These are phyloP conservation scores for Neogobius melanostomus DNA, from an alignment of 2,113 vertebrate genomes.

Conservation along the genomic window DNA sequence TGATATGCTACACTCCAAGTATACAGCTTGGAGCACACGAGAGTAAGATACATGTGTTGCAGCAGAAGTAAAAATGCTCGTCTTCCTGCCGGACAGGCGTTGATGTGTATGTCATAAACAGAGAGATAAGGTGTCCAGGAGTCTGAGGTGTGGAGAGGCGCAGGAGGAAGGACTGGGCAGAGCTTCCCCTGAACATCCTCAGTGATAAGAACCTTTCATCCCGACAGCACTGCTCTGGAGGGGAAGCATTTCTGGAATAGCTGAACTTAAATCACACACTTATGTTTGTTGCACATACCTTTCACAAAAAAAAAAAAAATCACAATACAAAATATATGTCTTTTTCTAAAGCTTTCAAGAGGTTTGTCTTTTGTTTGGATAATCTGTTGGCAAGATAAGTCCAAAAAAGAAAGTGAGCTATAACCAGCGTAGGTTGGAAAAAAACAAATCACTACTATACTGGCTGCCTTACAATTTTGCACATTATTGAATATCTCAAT, in stretches of 20 bases:
- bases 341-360: too few relatives aligned
- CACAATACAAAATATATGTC: too few relatives aligned
- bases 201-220: constrained; percentile 65
- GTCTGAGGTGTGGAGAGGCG: constrained; percentile 53
- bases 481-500: too few relatives aligned
- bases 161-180: constrained; percentile 65
- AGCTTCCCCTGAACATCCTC: constrained; percentile 68
- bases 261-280: constrained; percentile 20
- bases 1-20: not conserved
- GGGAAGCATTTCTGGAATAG: constrained; percentile 30
- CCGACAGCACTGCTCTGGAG: constrained; percentile 26
- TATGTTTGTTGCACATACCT: not conserved
- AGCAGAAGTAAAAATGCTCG: constrained; percentile 9
- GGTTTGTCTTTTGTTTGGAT: too few relatives aligned
- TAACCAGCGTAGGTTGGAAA: too few relatives aligned
- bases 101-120: constrained; percentile 29
- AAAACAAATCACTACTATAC: too few relatives aligned
- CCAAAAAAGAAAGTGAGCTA: too few relatives aligned
- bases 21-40: not conserved
- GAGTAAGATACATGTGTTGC: not conserved
- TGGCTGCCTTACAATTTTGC: too few relatives aligned
- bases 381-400: too few relatives aligned
- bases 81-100: constrained; percentile 31
- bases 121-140: constrained; percentile 50
- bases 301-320: too few relatives aligned